Evolutionary conservation across 2,888 invertebrate species (phyloP).

Genomic region (Spodoptera littoralis): DNA sequence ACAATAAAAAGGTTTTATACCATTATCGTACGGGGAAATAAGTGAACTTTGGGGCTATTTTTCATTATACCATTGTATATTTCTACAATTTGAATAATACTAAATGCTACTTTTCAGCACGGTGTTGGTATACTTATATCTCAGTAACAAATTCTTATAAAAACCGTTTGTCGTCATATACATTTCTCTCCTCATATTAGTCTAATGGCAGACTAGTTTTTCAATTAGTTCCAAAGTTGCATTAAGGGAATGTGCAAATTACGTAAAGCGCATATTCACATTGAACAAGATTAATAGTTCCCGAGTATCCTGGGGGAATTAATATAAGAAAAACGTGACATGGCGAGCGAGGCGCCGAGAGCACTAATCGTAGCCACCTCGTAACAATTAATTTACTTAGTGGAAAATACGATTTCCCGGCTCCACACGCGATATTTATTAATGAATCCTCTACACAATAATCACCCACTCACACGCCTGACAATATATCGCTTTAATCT

Average conservation of each 20-base stretch:
- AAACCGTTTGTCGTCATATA: neutral
- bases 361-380: conserved; percentile 25
- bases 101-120: too few species aligned
- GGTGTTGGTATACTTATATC: too few species aligned
- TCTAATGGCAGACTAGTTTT: conserved; percentile 28
- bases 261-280: conserved; percentile 36
- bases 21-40: conserved; percentile 30
- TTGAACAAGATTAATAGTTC: conserved; percentile 47
- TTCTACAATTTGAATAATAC: neutral
- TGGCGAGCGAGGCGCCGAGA: conserved; percentile 18
- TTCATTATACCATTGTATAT: conserved; percentile 18
- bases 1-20: conserved; percentile 49
- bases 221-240: conserved; percentile 26
- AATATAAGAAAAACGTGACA: conserved; percentile 41
- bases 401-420: conserved; percentile 26
- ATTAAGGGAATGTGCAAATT: conserved; percentile 37
- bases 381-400: conserved; percentile 38
- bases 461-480: conserved; percentile 10
- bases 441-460: conserved; percentile 23
- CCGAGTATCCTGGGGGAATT: conserved; percentile 36
- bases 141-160: neutral
- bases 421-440: conserved; percentile 17
- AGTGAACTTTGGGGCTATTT: conserved; percentile 27
- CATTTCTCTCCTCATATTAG: conserved; percentile 1
- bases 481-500: neutral